Evolutionary conservation across 2,113 vertebrate species (phyloP).

Genomic region (Tupaia tana): DNA sequence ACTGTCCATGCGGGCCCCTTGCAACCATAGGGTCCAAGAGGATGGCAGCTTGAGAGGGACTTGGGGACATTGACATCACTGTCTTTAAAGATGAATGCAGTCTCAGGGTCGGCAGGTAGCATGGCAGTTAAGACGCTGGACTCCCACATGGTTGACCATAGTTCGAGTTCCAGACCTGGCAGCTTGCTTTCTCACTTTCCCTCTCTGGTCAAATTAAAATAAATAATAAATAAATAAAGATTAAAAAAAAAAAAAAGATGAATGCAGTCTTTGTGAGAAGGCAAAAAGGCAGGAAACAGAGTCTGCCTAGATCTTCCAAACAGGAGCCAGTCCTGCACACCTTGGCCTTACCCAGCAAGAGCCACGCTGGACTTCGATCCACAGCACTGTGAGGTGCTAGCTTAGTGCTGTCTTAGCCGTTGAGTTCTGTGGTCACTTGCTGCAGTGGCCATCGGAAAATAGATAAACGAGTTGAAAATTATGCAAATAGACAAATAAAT

Average conservation of each 20-base stretch:
- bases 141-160: too few relatives aligned
- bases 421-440: not conserved
- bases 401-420: not conserved
- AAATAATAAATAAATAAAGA: too few relatives aligned
- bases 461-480: too few relatives aligned
- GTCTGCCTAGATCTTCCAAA: not conserved
- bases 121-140: too few relatives aligned
- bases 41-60: not conserved
- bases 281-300: not conserved
- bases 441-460: not conserved
- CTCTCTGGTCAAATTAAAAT: too few relatives aligned
- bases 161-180: too few relatives aligned
- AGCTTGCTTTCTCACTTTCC: too few relatives aligned
- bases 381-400: not conserved
- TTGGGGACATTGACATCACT: rapidly evolving
- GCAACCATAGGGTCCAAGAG: not conserved
- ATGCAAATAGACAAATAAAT: too few relatives aligned
- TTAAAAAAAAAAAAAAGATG: too few relatives aligned
- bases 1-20: not conserved
- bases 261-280: too few relatives aligned
- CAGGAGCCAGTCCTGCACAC: not conserved
- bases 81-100: not conserved
- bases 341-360: not conserved
- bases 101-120: too few relatives aligned
- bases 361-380: not conserved